Evolutionary conservation across 2,797 vertebrate genomes (phyloP), one percentile per base, ranked within the genome.

Genomic region (Periparus ater): DNA sequence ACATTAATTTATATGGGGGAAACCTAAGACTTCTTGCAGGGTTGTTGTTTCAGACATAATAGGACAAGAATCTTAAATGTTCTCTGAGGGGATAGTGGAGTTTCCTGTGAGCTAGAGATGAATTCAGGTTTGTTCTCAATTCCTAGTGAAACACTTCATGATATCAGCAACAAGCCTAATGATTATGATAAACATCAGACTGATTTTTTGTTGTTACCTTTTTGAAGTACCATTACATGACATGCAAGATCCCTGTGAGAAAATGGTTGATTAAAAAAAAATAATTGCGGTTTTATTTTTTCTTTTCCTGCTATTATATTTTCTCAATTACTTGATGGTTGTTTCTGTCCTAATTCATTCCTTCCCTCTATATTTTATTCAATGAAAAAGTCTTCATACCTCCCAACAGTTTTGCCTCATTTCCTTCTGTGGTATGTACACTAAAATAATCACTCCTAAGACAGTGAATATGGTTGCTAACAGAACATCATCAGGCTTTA

Each of bases 401-500:
- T 54, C 36, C 25, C 44, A 65, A 58, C 42, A 66, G 63, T 84
- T 93, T 86, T 61, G 75, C 36, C 34, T 84, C 57, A 36, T 91
- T 83, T 74, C 42, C 58, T 91, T 94, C 61, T 85, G 76, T 5
- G 10, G 26, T 74, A 66, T 42, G 29, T 68, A 57, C 26, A 61
- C 58, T 78, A 95, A 91, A 94, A 89, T 79, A 85, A 84, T 74
- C 66, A 72, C 44, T 96, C 50, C 58, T 65, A 86, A 94, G 58
- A 71, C 30, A 94, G 72, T 60, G 63, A 94, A 68, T 63, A 71
- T 57, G 29, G 57, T 73, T 81, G 76, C 58, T 91, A 88, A 81
- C 73, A 95, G 80, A 94, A 90, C 44, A 68, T 84, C 36, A 80
- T 80, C 66, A 29, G 83, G 70, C 65, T 93, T 94, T 81, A 86